Conservation (phyloP, 2,797 vertebrate genomes). For the Melanotaenia boesemani region DNA sequence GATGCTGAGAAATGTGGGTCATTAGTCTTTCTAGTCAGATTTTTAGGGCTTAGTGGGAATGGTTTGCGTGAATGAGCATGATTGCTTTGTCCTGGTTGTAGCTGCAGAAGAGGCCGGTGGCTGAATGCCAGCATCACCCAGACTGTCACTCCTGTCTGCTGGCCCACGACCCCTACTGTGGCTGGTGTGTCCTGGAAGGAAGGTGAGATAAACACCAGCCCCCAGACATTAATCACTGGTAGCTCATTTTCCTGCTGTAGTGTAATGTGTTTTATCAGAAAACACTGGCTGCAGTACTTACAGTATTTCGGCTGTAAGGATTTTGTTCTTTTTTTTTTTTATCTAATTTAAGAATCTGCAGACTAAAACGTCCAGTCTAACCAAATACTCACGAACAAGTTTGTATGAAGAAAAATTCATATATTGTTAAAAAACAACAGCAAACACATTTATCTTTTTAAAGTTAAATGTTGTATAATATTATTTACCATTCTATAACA, state of each 20-base stretch:
- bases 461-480: no score
- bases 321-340: not conserved
- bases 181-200: slow-evolving; percentile 97
- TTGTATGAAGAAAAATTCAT: no score
- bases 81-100: slow-evolving; percentile 71
- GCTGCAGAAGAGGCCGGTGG: slow-evolving; percentile 93
- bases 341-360: not conserved
- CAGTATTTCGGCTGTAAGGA: no score
- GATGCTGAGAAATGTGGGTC: slow-evolving; percentile 54
- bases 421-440: no score
- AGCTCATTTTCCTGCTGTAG: no score
- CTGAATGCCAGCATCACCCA: slow-evolving; percentile 89
- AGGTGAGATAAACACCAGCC: slow-evolving; percentile 80
- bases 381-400: no score
- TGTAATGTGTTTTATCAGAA: no score
- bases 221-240: no score
- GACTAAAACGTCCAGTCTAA: no score
- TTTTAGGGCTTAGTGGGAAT: slow-evolving; percentile 48
- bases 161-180: slow-evolving; percentile 93
- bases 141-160: slow-evolving; percentile 93
- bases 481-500: no score
- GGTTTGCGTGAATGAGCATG: slow-evolving; percentile 43
- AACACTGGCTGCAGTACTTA: no score
- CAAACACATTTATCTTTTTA: no score
- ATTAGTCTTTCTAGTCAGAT: slow-evolving; percentile 62